Evolutionary conservation across 2,797 vertebrate genomes (phyloP).

Genomic region (Takifugu rubripes): DNA sequence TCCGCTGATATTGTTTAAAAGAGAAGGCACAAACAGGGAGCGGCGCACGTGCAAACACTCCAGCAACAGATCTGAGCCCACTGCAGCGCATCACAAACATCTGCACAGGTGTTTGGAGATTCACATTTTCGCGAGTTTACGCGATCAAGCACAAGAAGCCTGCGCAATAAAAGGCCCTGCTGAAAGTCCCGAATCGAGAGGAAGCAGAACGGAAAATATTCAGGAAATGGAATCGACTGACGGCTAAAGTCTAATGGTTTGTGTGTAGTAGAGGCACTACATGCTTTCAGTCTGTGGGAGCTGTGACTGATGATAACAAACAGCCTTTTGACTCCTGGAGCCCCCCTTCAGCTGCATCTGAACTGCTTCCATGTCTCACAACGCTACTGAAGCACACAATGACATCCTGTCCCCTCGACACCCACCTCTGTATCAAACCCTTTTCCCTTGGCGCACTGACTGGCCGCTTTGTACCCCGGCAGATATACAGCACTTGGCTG

Average conservation of each 20-base stretch:
- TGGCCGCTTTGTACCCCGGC: constrained; percentile 62
- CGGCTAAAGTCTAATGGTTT: too few species aligned
- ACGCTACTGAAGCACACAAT: constrained; percentile 55
- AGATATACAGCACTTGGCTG: constrained; percentile 71
- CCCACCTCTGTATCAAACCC: constrained; percentile 59
- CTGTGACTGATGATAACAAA: constrained; percentile 34
- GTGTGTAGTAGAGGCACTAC: not conserved
- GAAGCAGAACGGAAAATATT: not conserved
- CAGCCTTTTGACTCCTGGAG: constrained; percentile 42
- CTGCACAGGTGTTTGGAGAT: constrained; percentile 10
- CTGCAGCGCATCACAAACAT: not conserved
- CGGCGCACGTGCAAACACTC: constrained; percentile 13
- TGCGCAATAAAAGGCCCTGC: constrained; percentile 9
- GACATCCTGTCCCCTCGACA: constrained; percentile 51
- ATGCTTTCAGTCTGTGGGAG: constrained; percentile 7
- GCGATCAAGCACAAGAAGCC: constrained; percentile 7
- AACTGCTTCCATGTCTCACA: constrained; percentile 53
- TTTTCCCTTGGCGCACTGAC: constrained; percentile 53
- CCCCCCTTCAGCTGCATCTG: constrained; percentile 38
- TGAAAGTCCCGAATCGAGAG: constrained; percentile 17
- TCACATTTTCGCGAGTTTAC: constrained; percentile 7
- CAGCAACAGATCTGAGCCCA: constrained; percentile 8
- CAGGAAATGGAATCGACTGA: too few species aligned
- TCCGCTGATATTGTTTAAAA: not conserved
- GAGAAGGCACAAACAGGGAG: not conserved